Conservation (phyloP, 2,113 vertebrate species). For the Cisticola juncidis region DNA sequence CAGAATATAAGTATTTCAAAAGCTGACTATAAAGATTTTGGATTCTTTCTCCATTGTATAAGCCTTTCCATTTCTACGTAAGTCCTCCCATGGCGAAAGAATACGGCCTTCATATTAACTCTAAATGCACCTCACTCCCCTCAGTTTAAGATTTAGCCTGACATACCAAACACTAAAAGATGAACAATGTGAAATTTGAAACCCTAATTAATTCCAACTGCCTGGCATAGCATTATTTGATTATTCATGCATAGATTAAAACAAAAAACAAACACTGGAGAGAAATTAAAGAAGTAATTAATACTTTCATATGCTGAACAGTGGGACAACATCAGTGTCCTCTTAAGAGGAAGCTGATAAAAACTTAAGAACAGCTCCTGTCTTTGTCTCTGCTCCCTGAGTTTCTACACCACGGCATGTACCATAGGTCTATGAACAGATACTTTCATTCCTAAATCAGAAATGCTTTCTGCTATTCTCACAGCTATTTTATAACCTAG, state of each 20-base stretch:
- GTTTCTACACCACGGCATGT: neutral
- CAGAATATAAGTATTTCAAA: conserved; percentile 2
- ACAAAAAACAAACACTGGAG: neutral
- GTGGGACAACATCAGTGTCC: neutral
- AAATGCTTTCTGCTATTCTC: neutral
- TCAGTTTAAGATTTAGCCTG: neutral
- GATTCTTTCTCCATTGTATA: neutral
- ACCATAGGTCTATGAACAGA: neutral
- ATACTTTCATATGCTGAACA: neutral
- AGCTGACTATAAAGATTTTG: neutral
- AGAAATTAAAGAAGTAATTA: neutral
- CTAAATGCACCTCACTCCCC: neutral
- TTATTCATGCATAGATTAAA: neutral
- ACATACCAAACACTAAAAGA: neutral
- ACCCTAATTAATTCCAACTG: neutral
- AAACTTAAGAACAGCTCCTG: neutral
- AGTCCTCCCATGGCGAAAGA: neutral
- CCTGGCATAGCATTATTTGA: neutral
- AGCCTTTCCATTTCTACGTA: neutral
- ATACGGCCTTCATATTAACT: neutral
- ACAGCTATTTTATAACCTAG: neutral
- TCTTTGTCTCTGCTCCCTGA: neutral
- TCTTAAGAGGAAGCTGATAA: neutral
- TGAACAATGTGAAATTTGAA: neutral
- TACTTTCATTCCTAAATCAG: neutral